Conservation (phyloP, 2,888 invertebrate genomes). For the Hermaeophaga mercurialis region DNA sequence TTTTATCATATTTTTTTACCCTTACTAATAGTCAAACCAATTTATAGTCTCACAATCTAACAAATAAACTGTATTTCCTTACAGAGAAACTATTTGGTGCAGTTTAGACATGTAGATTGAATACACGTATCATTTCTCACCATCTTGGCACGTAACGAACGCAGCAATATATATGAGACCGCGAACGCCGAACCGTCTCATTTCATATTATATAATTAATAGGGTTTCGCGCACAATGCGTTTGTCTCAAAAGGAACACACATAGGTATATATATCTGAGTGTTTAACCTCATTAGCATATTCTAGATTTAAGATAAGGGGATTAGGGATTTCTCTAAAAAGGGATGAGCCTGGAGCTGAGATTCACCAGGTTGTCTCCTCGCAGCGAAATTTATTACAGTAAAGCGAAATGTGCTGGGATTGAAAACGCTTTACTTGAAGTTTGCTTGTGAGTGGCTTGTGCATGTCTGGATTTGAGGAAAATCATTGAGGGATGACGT, state of each 20-base stretch:
- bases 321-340: conserved; percentile 18
- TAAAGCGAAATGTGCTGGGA: conserved; percentile 5
- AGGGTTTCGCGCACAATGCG: conserved; percentile 1
- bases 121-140: neutral
- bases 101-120: no score
- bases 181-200: neutral
- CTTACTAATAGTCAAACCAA: no score
- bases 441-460: no score
- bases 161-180: neutral
- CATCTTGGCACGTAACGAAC: neutral
- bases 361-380: conserved; percentile 12
- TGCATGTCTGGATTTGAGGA: no score
- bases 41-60: no score
- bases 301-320: conserved; percentile 10
- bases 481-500: no score
- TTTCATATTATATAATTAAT: conserved; percentile 7
- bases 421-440: no score
- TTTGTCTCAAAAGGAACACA: conserved; percentile 5
- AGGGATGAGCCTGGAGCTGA: conserved; percentile 8
- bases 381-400: conserved; percentile 9
- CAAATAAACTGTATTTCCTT: no score
- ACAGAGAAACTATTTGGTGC: no score
- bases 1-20: no score
- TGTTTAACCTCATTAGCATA: conserved; percentile 23
- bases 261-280: conserved; percentile 10